Evolutionary conservation across 1,140 invertebrate species (phyloP).

Genomic region (Apis cerana): DNA sequence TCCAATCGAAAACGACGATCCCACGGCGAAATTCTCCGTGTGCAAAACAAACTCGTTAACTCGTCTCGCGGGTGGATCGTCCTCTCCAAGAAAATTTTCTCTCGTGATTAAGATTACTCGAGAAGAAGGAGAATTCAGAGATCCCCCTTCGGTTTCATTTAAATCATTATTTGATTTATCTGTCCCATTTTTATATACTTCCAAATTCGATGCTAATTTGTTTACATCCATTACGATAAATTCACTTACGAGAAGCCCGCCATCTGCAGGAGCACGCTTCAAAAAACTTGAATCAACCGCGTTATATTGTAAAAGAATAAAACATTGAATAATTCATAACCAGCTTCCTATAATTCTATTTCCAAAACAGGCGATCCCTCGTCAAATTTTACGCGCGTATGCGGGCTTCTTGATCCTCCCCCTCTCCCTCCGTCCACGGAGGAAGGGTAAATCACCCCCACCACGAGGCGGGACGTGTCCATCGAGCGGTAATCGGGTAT

Average conservation of each 20-base stretch:
- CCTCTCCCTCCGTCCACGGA: neutral
- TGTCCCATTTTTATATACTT: too few relatives aligned
- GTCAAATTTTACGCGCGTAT: constrained; percentile 33
- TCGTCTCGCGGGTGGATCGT: neutral
- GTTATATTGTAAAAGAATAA: neutral
- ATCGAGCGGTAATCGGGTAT: constrained; percentile 71
- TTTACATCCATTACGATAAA: too few relatives aligned
- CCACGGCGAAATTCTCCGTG: neutral
- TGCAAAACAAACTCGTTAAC: constrained; percentile 10
- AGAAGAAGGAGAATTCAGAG: too few relatives aligned
- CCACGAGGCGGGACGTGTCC: constrained; percentile 46
- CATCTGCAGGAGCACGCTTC: too few relatives aligned
- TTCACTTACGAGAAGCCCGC: too few relatives aligned
- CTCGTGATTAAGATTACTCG: neutral
- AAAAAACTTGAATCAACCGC: too few relatives aligned
- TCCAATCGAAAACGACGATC: constrained; percentile 2
- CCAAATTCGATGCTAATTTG: too few relatives aligned
- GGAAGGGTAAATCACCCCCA: constrained; percentile 8
- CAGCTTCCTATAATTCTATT: constrained; percentile 65
- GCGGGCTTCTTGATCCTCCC: constrained; percentile 38
- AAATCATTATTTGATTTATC: too few relatives aligned
- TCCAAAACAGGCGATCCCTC: constrained; percentile 60
- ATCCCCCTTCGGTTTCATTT: too few relatives aligned
- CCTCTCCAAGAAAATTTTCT: neutral
- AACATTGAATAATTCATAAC: constrained; percentile 61